These are phyloP conservation scores for Mycetomoellerius zeteki DNA, from an alignment of 1,140 invertebrate genomes.

Conservation along the genomic window DNA sequence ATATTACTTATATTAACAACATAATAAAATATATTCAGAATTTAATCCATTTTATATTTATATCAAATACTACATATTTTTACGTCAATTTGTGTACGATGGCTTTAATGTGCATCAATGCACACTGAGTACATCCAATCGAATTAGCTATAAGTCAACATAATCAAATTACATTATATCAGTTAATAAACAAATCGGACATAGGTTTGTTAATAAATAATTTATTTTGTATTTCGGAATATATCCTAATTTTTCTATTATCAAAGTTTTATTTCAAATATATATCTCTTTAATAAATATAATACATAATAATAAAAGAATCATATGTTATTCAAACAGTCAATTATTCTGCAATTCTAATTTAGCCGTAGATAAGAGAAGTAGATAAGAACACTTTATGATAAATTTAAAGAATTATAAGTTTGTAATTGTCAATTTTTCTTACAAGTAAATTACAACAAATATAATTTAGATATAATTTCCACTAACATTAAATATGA, in stretches of 20 bases:
- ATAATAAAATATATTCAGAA: no score
- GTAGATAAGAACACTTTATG: slow-evolving; percentile 18
- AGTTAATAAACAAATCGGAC: slow-evolving; percentile 2
- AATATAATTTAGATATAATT: slow-evolving; percentile 13
- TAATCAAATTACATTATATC: slow-evolving; percentile 8
- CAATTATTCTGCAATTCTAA: slow-evolving; percentile 20
- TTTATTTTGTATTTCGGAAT: slow-evolving; percentile 6
- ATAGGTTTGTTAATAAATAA: slow-evolving; percentile 23
- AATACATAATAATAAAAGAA: slow-evolving; percentile 38
- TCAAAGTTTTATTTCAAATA: slow-evolving; percentile 16
- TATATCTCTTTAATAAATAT: slow-evolving; percentile 37
- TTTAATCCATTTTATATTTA: no score
- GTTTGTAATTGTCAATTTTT: neutral
- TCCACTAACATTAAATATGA: neutral
- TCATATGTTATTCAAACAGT: slow-evolving; percentile 23
- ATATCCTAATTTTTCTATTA: slow-evolving; percentile 46
- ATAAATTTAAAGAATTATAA: slow-evolving; percentile 42
- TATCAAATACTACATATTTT: no score
- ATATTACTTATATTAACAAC: no score
- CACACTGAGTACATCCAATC: no score
- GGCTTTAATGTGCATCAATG: no score
- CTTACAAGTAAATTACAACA: slow-evolving; percentile 26
- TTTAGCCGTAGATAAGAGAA: slow-evolving; percentile 13
- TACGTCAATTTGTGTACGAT: no score
- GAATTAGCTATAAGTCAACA: neutral